Evolutionary conservation across 2,888 invertebrate genomes (phyloP).

Genomic region (Synanthedon formicaeformis): DNA sequence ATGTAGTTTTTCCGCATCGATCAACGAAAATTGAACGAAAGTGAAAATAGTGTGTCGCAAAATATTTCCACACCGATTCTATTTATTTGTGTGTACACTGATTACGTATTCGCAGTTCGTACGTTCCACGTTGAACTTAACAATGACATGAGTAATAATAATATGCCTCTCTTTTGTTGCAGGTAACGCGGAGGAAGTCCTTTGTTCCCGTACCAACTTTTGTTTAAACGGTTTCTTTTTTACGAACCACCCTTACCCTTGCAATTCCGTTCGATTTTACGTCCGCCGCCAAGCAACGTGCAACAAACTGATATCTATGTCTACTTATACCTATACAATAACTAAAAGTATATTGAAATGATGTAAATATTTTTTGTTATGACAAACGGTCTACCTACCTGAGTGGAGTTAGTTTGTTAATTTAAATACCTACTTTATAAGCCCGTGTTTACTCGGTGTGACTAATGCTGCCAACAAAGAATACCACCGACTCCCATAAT

Average conservation of each 20-base stretch:
- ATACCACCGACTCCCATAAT: not conserved
- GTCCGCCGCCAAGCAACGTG: too few species aligned
- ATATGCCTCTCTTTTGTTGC: conserved; percentile 39
- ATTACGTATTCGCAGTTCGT: not conserved
- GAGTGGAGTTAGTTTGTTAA: too few species aligned
- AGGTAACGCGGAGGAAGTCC: conserved; percentile 43
- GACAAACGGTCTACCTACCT: too few species aligned
- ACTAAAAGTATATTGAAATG: too few species aligned
- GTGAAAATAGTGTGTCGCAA: not conserved
- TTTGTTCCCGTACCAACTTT: conserved; percentile 16
- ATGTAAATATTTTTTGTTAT: too few species aligned
- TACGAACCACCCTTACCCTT: conserved; percentile 9
- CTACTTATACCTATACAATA: too few species aligned
- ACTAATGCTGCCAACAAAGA: too few species aligned
- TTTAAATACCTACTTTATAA: too few species aligned
- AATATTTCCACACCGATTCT: too few species aligned
- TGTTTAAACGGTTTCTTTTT: conserved; percentile 9
- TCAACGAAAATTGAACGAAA: not conserved
- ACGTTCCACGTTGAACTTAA: not conserved
- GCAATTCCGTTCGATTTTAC: too few species aligned
- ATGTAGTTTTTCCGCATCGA: not conserved
- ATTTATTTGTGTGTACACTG: not conserved
- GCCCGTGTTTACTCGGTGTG: too few species aligned
- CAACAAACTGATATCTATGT: too few species aligned
- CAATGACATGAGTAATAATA: conserved; percentile 15